Conservation (phyloP, 2,888 invertebrate species). For the Busseola fusca region DNA sequence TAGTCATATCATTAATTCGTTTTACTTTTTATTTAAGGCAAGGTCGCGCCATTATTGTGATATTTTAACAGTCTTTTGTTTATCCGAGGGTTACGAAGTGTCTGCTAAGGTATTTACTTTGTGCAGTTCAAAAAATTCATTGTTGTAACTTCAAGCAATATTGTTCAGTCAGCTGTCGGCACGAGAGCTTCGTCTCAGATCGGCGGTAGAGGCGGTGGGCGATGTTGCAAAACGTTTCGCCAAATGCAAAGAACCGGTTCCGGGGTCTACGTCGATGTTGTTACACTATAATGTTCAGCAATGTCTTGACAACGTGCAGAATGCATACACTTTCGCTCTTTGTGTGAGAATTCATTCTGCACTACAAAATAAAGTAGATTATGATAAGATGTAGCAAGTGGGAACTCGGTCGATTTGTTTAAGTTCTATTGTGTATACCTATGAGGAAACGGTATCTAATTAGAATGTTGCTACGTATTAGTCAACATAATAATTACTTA, state of each 20-base stretch:
- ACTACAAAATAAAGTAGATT: slow-evolving; percentile 47
- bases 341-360: slow-evolving; percentile 66
- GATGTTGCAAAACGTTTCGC: slow-evolving; percentile 82
- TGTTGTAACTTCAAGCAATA: slow-evolving; percentile 24
- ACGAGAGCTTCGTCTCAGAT: slow-evolving; percentile 36
- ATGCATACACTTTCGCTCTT: slow-evolving; percentile 75
- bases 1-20: slow-evolving; percentile 76
- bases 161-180: slow-evolving; percentile 27
- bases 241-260: slow-evolving; percentile 81
- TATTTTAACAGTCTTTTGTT: slow-evolving; percentile 60
- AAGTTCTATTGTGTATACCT: slow-evolving; percentile 66
- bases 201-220: slow-evolving; percentile 50
- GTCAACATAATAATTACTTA: slow-evolving; percentile 55
- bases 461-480: slow-evolving; percentile 65
- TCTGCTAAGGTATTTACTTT: slow-evolving; percentile 38
- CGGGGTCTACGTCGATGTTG: slow-evolving; percentile 61
- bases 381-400: slow-evolving; percentile 65
- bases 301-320: slow-evolving; percentile 65
- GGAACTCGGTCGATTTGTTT: slow-evolving; percentile 73
- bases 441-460: slow-evolving; percentile 69
- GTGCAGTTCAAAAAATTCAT: slow-evolving; percentile 23
- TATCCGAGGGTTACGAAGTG: slow-evolving; percentile 51
- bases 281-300: slow-evolving; percentile 59
- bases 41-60: slow-evolving; percentile 67
- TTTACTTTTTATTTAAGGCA: slow-evolving; percentile 75